Evolutionary conservation across 2,888 invertebrate species (phyloP).

Genomic region (Parnassius apollo): DNA sequence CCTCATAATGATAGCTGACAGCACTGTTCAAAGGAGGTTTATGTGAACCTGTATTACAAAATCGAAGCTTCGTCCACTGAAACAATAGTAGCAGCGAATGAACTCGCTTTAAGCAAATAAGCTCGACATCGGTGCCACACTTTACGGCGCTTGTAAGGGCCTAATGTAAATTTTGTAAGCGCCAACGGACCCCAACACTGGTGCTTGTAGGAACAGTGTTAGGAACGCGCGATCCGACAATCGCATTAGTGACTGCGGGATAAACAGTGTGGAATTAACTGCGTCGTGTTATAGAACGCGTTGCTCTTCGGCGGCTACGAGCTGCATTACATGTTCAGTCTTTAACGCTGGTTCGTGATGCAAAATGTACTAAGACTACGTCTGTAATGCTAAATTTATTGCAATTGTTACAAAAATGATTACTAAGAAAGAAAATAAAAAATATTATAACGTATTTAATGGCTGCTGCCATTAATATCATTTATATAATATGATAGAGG

Average conservation of each 20-base stretch:
- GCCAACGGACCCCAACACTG: constrained; percentile 6
- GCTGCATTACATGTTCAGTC: background rate
- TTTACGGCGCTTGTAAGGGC: constrained; percentile 16
- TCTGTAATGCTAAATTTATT: too few species aligned
- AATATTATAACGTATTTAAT: too few species aligned
- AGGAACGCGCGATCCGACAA: constrained; percentile 22
- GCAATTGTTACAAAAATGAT: too few species aligned
- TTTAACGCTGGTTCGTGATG: background rate
- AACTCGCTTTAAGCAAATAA: constrained; percentile 18
- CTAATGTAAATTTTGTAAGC: constrained; percentile 25
- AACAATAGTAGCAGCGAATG: constrained; percentile 21
- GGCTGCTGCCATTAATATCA: too few species aligned
- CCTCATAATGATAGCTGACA: too few species aligned
- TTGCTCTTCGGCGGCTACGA: background rate
- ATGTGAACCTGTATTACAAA: constrained; percentile 3
- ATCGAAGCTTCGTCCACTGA: background rate
- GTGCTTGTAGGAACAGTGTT: constrained; percentile 23
- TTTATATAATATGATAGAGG: too few species aligned
- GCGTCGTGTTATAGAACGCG: constrained; percentile 16
- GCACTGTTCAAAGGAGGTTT: background rate
- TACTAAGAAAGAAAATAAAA: too few species aligned
- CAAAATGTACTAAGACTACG: too few species aligned
- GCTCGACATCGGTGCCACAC: constrained; percentile 10
- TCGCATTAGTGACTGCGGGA: constrained; percentile 22
- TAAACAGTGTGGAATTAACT: constrained; percentile 14